A percentile compares a stretch with the other conserved stretches of the same genome.
These are phyloP conservation scores for Heliconius hermathena DNA, from an alignment of 1,140 invertebrate genomes.

Conservation along the genomic window DNA sequence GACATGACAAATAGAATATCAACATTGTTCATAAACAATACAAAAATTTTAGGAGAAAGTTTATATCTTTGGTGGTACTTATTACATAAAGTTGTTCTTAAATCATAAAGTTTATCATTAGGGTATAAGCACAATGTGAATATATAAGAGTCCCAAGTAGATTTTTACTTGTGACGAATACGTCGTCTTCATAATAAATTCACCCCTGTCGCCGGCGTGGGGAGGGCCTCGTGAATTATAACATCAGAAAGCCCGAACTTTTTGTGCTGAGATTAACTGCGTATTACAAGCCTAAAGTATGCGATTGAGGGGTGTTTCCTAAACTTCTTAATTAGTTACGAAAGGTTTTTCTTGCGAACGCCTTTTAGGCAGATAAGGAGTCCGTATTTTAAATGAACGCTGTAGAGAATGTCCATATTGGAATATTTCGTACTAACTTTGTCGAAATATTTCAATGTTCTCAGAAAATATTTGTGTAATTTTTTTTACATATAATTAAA, in stretches of 20 bases:
- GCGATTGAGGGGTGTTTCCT: constrained; percentile 66
- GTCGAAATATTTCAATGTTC: constrained; percentile 23
- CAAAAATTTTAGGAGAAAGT: background rate
- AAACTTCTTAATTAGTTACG: constrained; percentile 71
- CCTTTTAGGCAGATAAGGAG: constrained; percentile 43
- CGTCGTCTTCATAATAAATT: constrained; percentile 68
- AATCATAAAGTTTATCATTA: constrained; percentile 6
- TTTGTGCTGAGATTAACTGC: constrained; percentile 72
- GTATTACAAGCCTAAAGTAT: constrained; percentile 73
- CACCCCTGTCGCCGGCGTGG: constrained; percentile 60
- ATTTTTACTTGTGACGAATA: constrained; percentile 61
- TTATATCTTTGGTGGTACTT: background rate
- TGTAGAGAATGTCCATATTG: constrained; percentile 21
- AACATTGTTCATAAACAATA: background rate
- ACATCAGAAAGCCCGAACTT: constrained; percentile 66
- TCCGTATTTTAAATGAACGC: constrained; percentile 27
- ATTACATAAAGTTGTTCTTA: constrained; percentile 15
- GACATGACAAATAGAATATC: background rate
- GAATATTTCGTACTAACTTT: constrained; percentile 27
- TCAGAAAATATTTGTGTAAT: background rate
- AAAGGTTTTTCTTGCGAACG: constrained; percentile 55
- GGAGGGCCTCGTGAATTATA: constrained; percentile 67
- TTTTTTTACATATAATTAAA: background rate
- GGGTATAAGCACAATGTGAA: constrained; percentile 47
- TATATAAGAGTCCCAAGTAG: constrained; percentile 28